Evolutionary conservation across 2,888 invertebrate genomes (phyloP), one percentile per base, ranked within the genome.

Genomic region (Caenorhabditis sp.): DNA sequence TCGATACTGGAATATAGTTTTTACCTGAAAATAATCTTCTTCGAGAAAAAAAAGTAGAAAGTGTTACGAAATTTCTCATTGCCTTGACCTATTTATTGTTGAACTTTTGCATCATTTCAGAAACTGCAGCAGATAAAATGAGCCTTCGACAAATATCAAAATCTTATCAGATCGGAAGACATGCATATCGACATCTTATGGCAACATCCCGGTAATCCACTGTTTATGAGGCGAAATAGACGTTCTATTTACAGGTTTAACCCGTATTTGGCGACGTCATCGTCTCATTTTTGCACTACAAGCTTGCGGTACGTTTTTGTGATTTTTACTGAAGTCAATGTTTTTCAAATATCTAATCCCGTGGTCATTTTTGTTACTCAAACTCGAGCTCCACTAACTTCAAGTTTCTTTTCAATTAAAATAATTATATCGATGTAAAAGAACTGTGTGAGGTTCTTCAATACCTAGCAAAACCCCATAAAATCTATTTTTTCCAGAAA

Each of bases 141-240:
- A 72, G 67, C 53, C 49, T 72, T 52, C 67, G 67, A 64, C 58
- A 72, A 53, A 63, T 58, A 14, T 57, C 72, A 21, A 67, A 64
- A 62, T 43, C 64, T 27, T 72, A 64, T 60, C 67, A 63, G 52
- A 23, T 72, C 60, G 72, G 72, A 67, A 60, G 67, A 61, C 61
- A 67, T 49, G 72, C 72, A 36, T 64, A 64, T 53, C 67, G 64
- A 56, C 64, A 67, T 27, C 52, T 72, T 50, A 58, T 60, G 14
- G 61, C 72, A 54, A 52, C 53, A 53, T 63, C 67, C n/a, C 64
- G 60, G 59, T 66, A 8, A 25, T 26, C 14, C n/a, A 21, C 7
- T 50, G 17, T 27, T 50, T 31, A 43, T 12, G 5, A 43, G 5
- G 17, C 17, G 17, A 43, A 17, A 17, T 43, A 27, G 23, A 43